These are phyloP conservation scores for Strigops habroptila DNA, from an alignment of 2,113 vertebrate genomes.

Conservation along the genomic window DNA sequence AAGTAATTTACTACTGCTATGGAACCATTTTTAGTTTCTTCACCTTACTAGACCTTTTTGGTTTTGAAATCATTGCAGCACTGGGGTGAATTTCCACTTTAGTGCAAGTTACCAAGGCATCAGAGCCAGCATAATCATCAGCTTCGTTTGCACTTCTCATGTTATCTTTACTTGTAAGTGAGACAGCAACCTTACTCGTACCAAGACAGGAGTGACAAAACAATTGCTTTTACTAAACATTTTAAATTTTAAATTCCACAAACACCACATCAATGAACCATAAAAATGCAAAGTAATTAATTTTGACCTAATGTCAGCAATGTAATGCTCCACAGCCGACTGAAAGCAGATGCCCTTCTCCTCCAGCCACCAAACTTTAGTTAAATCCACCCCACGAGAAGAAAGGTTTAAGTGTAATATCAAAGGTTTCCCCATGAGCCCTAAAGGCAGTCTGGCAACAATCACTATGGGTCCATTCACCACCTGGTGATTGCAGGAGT, in stretches of 20 bases:
- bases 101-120: neutral
- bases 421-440: neutral
- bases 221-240: neutral
- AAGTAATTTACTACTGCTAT: neutral
- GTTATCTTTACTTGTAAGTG: neutral
- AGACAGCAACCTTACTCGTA: neutral
- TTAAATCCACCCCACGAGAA: neutral
- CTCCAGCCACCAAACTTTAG: neutral
- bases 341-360: slow-evolving; percentile 25
- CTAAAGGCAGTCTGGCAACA: slow-evolving; percentile 38
- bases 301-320: neutral
- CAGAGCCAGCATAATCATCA: neutral
- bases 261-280: neutral
- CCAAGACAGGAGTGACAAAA: neutral
- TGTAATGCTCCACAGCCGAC: neutral
- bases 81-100: neutral
- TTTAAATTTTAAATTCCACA: neutral
- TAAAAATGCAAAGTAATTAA: neutral
- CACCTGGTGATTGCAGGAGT: neutral
- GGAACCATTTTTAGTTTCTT: neutral
- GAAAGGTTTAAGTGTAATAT: neutral
- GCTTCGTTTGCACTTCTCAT: neutral
- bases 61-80: neutral
- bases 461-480: slow-evolving; percentile 4
- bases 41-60: neutral